phyloP scores from a whole-genome alignment of 2,797 vertebrate genomes.

The Acanthurus lineatus region DNA sequence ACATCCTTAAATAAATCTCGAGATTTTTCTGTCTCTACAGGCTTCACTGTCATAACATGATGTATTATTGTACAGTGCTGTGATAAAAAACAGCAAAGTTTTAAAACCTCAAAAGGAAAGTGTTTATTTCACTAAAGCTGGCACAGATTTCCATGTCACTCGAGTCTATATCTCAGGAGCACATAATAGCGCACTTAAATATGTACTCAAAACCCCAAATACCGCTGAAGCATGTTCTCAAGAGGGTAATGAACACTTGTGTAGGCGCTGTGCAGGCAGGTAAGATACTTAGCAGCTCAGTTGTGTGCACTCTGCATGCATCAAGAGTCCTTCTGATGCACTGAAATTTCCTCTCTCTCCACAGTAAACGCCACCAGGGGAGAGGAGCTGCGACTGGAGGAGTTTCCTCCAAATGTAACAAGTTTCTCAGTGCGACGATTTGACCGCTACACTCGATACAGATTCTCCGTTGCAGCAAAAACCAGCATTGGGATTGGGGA shows the following conservation, averaged over 20 bases:
- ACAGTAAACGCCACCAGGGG: slow-evolving; percentile 92
- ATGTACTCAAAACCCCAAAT: slow-evolving; percentile 39
- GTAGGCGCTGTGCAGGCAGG: slow-evolving; percentile 22
- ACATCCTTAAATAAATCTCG: slow-evolving; percentile 19
- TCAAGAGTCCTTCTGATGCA: slow-evolving; percentile 29
- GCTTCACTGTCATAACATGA: slow-evolving; percentile 5
- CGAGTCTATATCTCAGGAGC: neutral
- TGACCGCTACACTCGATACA: slow-evolving; percentile 95
- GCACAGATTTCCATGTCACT: slow-evolving; percentile 12
- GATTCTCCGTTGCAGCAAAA: slow-evolving; percentile 90
- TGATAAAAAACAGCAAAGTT: neutral
- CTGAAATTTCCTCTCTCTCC: slow-evolving; percentile 43
- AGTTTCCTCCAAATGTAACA: slow-evolving; percentile 92
- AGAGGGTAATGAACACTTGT: slow-evolving; percentile 58
- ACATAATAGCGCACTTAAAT: slow-evolving; percentile 33
- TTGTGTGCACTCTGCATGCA: slow-evolving; percentile 30
- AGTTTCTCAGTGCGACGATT: slow-evolving; percentile 90
- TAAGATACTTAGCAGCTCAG: slow-evolving; percentile 38
- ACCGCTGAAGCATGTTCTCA: slow-evolving; percentile 28
- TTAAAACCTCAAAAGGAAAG: slow-evolving; percentile 7
- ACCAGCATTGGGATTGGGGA: slow-evolving; percentile 91
- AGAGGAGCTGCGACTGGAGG: slow-evolving; percentile 85
- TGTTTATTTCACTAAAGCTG: slow-evolving; percentile 20
- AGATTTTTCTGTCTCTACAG: neutral
- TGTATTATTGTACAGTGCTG: neutral